Evolutionary conservation across 1,140 invertebrate genomes (phyloP), one percentile per base, ranked within the genome.

Genomic region (Bilobella aurantiaca): DNA sequence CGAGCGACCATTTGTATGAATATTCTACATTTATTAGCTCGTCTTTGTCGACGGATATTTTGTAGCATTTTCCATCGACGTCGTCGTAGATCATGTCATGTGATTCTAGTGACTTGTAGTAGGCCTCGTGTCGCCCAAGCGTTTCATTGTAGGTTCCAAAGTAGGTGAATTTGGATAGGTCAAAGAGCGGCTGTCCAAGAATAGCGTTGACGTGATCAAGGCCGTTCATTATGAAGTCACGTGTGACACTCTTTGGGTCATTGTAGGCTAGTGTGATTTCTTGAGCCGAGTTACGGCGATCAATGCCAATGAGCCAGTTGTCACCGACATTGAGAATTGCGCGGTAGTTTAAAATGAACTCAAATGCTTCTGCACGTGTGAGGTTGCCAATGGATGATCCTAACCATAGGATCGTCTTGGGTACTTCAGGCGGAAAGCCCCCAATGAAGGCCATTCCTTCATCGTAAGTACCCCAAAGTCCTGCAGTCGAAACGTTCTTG

Each of bases 271-370:
- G 49, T 8, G 49, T 53, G 21, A 53, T 53, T 12, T 53, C 49
- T 5, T 12, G 5, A 5, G 12, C 8, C 12, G 49, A 53, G 49
- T 53, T 53, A 12, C 49, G 14, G 5, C 49, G 49, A 23, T 53
- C 49, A 23, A 53, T 53, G 14, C 49, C 49, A 53, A 53, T 53
- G 49, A 53, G 49, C 49, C 49, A 53, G 23, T 12, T 53, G 49
- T 53, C 49, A 5, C 49, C 49, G 14, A 23, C 23, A 23, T 53
- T 53, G 14, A 53, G 21, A 23, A 53, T 53, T 3, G 14, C 49
- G 25, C 49, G 49, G 21, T 53, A 53, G 49, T 12, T 16, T 12
- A 5, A 5, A 5, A 53, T 23, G 49, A 53, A 53, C 3, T 53
- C 49, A 5, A 5, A 5, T 23, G 49, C 49, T 23, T 53, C 49